A percentile compares a stretch with the other conserved stretches of the same genome.
These are phyloP conservation scores for Blastobasis lacticolella DNA, from an alignment of 2,888 invertebrate genomes.

Conservation along the genomic window DNA sequence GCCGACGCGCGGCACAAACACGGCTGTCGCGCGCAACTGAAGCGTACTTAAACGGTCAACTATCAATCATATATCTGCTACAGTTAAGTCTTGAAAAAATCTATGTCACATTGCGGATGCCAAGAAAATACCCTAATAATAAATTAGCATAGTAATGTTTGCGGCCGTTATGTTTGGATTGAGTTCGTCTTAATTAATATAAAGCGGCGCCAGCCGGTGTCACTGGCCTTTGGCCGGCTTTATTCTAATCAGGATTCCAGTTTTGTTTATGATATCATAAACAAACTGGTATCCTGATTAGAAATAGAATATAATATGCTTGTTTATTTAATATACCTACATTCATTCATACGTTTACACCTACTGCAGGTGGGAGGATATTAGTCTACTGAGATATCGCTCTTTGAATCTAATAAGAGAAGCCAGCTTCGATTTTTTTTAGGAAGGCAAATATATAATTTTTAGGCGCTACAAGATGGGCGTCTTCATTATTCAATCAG, in stretches of 20 bases:
- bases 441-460: too few species aligned
- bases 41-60: slow-evolving; percentile 56
- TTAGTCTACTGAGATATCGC: too few species aligned
- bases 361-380: too few species aligned
- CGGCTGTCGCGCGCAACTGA: slow-evolving; percentile 24
- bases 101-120: slow-evolving; percentile 69
- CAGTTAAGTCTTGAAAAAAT: slow-evolving; percentile 68
- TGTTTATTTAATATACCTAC: not conserved
- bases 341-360: not conserved
- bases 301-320: slow-evolving; percentile 3
- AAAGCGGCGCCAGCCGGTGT: slow-evolving; percentile 53
- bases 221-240: slow-evolving; percentile 44
- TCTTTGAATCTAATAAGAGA: too few species aligned
- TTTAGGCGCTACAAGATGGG: too few species aligned
- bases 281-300: slow-evolving; percentile 11
- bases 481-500: too few species aligned
- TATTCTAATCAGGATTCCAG: not conserved
- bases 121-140: slow-evolving; percentile 69
- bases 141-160: slow-evolving; percentile 71
- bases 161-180: slow-evolving; percentile 65
- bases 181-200: slow-evolving; percentile 64
- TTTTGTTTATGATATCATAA: not conserved
- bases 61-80: slow-evolving; percentile 71
- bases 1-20: not conserved
- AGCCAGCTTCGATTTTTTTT: too few species aligned